These are phyloP conservation scores for Cataglyphis altisquamis DNA, from an alignment of 2,888 invertebrate genomes.

Conservation along the genomic window DNA sequence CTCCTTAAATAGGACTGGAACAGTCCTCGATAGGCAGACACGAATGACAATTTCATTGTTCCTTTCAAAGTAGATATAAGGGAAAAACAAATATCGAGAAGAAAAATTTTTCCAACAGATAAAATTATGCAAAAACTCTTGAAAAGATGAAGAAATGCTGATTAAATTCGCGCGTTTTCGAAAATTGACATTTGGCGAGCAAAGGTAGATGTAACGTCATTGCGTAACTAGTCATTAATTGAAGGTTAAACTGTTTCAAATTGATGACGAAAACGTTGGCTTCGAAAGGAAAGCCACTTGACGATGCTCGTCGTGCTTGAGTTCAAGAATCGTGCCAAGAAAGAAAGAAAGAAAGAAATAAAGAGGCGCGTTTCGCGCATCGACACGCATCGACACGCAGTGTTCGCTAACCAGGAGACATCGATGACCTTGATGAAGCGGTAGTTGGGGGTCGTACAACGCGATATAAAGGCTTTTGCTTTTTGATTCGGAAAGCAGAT, in stretches of 20 bases:
- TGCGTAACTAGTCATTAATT: not conserved
- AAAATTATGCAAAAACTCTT: not conserved
- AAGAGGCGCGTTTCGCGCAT: slow-evolving; percentile 20
- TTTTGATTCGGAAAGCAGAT: slow-evolving; percentile 64
- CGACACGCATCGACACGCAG: not conserved
- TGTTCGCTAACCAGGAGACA: slow-evolving; percentile 29
- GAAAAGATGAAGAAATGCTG: too few relatives aligned
- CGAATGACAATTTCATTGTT: not conserved
- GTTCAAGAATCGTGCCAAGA: slow-evolving; percentile 30
- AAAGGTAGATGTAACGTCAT: not conserved
- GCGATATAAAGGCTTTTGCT: slow-evolving; percentile 74
- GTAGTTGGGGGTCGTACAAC: slow-evolving; percentile 54
- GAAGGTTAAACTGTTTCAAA: slow-evolving; percentile 38
- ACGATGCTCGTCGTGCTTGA: slow-evolving; percentile 48
- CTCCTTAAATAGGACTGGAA: not conserved
- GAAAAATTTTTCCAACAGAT: not conserved
- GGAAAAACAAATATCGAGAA: not conserved
- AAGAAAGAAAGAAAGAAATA: slow-evolving; percentile 28
- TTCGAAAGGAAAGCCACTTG: slow-evolving; percentile 49
- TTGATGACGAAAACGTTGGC: slow-evolving; percentile 24
- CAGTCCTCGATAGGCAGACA: not conserved
- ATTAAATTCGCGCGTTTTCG: not conserved
- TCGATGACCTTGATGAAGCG: slow-evolving; percentile 73
- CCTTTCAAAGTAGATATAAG: not conserved
- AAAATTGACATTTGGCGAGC: not conserved